Conservation (phyloP, 2,888 invertebrate species). For the Scaptomyza reducta region DNA sequence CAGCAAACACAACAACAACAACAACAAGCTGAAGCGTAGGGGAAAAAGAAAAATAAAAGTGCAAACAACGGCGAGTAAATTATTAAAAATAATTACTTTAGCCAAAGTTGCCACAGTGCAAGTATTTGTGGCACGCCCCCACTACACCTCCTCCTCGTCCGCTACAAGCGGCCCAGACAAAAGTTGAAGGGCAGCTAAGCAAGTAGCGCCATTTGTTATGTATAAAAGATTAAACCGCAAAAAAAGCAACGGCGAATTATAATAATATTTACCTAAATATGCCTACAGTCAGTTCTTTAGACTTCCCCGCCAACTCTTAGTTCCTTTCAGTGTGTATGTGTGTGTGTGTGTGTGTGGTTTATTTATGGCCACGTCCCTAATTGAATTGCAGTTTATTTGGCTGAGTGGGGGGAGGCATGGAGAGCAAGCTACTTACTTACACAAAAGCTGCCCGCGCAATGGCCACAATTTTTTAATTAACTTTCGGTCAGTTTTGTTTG, state of each 20-base stretch:
- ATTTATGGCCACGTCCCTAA: constrained; percentile 75
- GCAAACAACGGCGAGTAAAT: constrained; percentile 72
- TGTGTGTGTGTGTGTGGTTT: constrained; percentile 47
- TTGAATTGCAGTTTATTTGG: constrained; percentile 79
- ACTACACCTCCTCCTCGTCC: too few relatives aligned
- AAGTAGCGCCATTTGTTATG: constrained; percentile 75
- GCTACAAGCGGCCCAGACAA: not conserved
- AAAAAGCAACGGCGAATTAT: constrained; percentile 61
- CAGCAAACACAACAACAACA: constrained; percentile 22
- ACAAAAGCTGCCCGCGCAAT: constrained; percentile 57
- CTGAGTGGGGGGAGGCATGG: not conserved
- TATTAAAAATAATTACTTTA: constrained; percentile 79
- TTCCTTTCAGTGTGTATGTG: constrained; percentile 10
- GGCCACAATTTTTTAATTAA: constrained; percentile 79
- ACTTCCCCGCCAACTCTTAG: not conserved
- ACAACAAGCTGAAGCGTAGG: not conserved
- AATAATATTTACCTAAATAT: constrained; percentile 77
- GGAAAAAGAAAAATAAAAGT: constrained; percentile 12
- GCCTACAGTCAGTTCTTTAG: constrained; percentile 38
- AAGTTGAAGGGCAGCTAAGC: constrained; percentile 33
- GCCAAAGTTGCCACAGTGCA: constrained; percentile 62
- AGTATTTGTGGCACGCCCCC: constrained; percentile 52
- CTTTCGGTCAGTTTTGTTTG: constrained; percentile 58
- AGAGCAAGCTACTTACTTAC: constrained; percentile 34
- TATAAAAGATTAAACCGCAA: constrained; percentile 64